These are phyloP conservation scores for Globia sparganii DNA, from an alignment of 2,888 invertebrate species.

Conservation along the genomic window DNA sequence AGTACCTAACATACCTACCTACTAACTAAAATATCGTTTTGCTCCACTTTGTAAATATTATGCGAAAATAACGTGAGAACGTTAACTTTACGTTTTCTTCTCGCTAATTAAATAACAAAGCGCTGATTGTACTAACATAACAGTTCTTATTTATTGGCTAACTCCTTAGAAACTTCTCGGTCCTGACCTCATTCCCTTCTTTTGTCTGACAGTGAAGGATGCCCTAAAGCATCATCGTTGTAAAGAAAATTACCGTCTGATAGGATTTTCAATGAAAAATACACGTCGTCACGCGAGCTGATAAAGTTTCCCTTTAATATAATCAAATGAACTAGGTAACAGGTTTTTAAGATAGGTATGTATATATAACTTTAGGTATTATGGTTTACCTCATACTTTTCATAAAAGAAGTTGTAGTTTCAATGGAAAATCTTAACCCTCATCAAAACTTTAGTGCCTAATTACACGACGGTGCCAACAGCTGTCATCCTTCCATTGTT, in stretches of 20 bases:
- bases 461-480: background rate
- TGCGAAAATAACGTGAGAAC: constrained; percentile 40
- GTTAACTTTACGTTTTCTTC: constrained; percentile 15
- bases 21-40: constrained; percentile 12
- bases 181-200: constrained; percentile 51
- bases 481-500: background rate
- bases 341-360: too few relatives aligned
- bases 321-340: background rate
- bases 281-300: constrained; percentile 32
- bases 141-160: constrained; percentile 12
- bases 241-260: constrained; percentile 18
- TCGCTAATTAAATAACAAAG: constrained; percentile 47
- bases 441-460: too few relatives aligned
- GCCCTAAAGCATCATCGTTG: constrained; percentile 11
- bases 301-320: constrained; percentile 8
- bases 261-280: constrained; percentile 44
- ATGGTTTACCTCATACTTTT: background rate
- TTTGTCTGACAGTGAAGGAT: constrained; percentile 57
- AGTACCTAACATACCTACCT: background rate
- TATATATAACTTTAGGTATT: background rate
- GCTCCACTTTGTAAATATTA: constrained; percentile 21
- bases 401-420: background rate
- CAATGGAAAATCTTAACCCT: background rate
- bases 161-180: constrained; percentile 16
- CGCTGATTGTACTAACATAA: constrained; percentile 30